These are phyloP conservation scores for Chrysochloris asiatica DNA, from an alignment of 2,113 vertebrate genomes.

Conservation along the genomic window DNA sequence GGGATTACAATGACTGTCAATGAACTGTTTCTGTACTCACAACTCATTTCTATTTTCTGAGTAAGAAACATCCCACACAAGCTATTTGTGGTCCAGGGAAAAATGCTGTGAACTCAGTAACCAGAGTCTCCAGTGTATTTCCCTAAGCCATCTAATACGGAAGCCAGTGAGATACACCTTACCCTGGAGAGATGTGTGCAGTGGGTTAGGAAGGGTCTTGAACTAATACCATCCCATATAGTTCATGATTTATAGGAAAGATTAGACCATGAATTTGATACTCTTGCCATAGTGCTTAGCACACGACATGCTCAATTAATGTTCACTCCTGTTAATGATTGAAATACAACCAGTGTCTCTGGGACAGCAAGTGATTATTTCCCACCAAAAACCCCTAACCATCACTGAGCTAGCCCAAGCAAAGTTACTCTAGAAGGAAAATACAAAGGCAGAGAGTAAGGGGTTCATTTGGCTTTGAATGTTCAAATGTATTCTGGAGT, in stretches of 20 bases:
- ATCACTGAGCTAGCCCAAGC: background rate
- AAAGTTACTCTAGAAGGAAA: background rate
- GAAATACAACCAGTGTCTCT: background rate
- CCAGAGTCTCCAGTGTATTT: background rate
- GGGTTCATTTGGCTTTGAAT: background rate
- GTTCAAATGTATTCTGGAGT: background rate
- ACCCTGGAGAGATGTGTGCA: background rate
- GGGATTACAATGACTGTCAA: background rate
- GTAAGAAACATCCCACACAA: background rate
- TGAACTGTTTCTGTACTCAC: background rate
- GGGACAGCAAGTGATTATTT: background rate
- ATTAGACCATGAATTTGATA: background rate
- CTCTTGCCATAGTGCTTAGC: background rate
- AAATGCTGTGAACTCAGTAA: background rate
- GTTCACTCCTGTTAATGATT: background rate
- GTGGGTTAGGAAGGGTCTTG: background rate
- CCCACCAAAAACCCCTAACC: background rate
- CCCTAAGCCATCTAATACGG: background rate
- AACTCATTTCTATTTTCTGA: background rate
- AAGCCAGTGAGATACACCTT: rapidly evolving
- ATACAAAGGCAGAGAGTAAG: background rate
- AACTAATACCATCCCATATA: background rate
- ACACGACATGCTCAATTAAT: background rate
- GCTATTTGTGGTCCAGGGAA: background rate
- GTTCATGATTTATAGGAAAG: background rate